These are phyloP conservation scores for Drosophila mercatorum DNA, from an alignment of 2,888 invertebrate species.

Conservation along the genomic window DNA sequence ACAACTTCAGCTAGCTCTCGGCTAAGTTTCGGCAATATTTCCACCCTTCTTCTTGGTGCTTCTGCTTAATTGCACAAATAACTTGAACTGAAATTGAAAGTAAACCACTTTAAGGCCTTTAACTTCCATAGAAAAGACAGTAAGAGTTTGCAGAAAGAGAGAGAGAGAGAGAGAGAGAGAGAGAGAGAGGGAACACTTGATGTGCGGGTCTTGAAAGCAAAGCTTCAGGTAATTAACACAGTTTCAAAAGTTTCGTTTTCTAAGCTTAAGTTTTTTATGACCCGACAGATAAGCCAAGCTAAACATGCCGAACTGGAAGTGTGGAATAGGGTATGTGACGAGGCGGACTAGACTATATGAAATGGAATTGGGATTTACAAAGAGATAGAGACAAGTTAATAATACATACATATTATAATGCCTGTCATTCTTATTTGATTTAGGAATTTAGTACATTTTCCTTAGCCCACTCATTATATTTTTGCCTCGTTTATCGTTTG, in stretches of 20 bases:
- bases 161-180: no score
- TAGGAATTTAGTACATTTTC: neutral
- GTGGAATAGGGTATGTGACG: no score
- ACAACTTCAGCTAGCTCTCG: neutral
- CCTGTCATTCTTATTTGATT: no score
- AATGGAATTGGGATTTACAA: neutral
- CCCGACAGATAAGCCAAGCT: neutral
- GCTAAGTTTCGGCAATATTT: neutral
- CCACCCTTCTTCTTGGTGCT: neutral
- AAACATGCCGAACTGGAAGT: neutral
- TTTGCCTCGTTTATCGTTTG: neutral
- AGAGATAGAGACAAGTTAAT: no score
- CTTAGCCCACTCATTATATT: neutral
- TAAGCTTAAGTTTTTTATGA: neutral
- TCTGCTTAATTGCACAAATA: neutral
- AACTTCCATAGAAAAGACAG: neutral
- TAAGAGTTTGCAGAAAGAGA: neutral
- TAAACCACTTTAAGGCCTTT: neutral
- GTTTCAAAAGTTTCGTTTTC: neutral
- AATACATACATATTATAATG: no score
- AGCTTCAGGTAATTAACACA: slow-evolving; percentile 8
- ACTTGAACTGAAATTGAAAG: neutral
- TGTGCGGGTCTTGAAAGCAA: no score
- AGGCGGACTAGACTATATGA: no score
- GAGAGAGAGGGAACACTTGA: no score